phyloP scores from a whole-genome alignment of 2,797 vertebrate genomes.

The Chiloscyllium punctatum region DNA sequence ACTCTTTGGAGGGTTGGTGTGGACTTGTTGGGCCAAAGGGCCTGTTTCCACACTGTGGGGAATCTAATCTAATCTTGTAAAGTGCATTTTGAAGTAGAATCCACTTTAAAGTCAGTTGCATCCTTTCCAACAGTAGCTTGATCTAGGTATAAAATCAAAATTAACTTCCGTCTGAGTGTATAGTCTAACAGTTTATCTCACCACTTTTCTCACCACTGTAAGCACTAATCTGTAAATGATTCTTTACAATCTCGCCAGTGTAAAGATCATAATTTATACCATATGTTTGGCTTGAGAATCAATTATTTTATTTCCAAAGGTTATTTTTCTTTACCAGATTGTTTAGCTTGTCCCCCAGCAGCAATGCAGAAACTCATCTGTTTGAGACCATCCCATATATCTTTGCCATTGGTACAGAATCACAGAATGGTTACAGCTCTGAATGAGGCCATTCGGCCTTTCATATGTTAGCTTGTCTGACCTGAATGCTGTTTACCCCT shows the following conservation, averaged over 20 bases:
- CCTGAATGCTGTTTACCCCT: neutral
- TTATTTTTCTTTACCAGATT: neutral
- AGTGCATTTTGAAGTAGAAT: neutral
- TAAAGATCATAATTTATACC: neutral
- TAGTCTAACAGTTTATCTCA: neutral
- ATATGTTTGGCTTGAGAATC: constrained; percentile 18
- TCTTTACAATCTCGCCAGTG: neutral
- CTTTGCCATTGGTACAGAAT: neutral
- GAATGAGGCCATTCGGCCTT: neutral
- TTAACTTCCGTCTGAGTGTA: neutral
- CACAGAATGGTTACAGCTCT: neutral
- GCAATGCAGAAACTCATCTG: neutral
- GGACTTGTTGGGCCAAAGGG: no score
- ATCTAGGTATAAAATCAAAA: neutral
- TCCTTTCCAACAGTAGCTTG: neutral
- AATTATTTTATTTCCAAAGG: constrained; percentile 6
- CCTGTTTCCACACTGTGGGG: no score
- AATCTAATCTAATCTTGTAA: no score
- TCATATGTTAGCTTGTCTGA: neutral
- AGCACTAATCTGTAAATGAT: constrained; percentile 21
- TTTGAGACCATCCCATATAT: neutral
- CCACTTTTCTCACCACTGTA: neutral
- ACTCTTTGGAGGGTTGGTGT: no score
- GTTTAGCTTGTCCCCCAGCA: no score
- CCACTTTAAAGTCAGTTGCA: neutral